Evolutionary conservation across 1,140 invertebrate genomes (phyloP), one percentile per base, ranked within the genome.

Genomic region (Eurosta solidaginis): DNA sequence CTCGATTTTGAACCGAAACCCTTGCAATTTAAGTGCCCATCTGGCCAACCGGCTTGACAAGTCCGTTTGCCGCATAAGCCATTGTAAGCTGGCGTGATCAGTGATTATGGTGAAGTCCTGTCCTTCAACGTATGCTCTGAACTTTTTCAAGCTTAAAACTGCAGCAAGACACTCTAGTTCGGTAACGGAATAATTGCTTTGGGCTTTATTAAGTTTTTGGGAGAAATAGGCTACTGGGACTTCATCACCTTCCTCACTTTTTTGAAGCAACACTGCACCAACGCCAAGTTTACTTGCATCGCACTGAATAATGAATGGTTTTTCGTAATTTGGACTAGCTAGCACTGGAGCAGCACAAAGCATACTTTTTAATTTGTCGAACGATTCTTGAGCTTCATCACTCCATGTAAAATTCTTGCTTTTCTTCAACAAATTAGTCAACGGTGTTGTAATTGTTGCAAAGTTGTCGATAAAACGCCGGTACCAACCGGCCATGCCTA

Each of bases 101-200:
- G 42, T 44, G 59, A 25, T 25, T 5, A 27, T 33, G 3, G 6
- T 68, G 59, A 68, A 68, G 5, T 27, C 59, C 20, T 68, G 59
- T 68, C 59, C 76, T 87, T 87, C 82, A 42, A 89, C 45, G 80
- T 88, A 91, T 14, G 82, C 79, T 36, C 82, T 63, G 76, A 89
- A 89, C 50, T 88, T 81, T 76, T 89, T 44, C 42, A 44, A 44
- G 12, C 42, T 44, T 12, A 44, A 12, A 6, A 44, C 12, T 44
- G 42, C 42, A 6, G 42, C 42, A 6, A 44, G 5, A 12, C 42
- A 6, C 12, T 81, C 79, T 7, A 76, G 78, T 52, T 79, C 73
- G 0, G 79, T 9, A 20, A 77, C 52, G 74, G 78, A 80, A 5
- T 47, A 27, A 20, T 78, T 78, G 2, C 22, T 9, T 68, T 81